Evolutionary conservation across 1,140 invertebrate species (phyloP), one percentile per base, ranked within the genome.

Genomic region (Frieseomelitta varia): DNA sequence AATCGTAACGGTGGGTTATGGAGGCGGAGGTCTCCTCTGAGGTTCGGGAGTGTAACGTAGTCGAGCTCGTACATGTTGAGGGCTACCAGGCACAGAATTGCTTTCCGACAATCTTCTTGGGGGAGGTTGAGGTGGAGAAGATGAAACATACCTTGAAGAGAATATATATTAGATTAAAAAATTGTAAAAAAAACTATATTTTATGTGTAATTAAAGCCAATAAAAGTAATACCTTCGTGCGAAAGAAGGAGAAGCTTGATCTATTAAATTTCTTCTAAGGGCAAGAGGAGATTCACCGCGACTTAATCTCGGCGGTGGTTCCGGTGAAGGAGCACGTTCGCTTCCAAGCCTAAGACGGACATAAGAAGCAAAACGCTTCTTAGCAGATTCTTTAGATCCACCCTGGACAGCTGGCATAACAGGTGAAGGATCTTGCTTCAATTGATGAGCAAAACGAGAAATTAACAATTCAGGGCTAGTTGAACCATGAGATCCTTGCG

Each of bases 1-100:
- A 86, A 82, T 71, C 88, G 69, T 90, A 81, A 84, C 91, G 87
- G 80, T 94, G 88, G 91, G 95, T 95, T 93, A 95, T 94, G 93
- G 92, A 74, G 95, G 95, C 93, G 96, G 96, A 81, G 96, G 95
- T 91, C 96, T 95, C 85, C 97, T 95, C 90, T 97, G 97, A 27
- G 96, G 96, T 93, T 97, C 97, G 15, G 97, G 97, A 10, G 97
- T 97, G 88, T 97, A 97, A 90, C 96, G 96, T 84, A 97, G 95
- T 88, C 96, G 95, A 39, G 96, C 95, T 85, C 96, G 95, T 69
- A 96, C 94, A 88, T 97, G 96, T 88, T 97, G 96, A 53, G 97
- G 97, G 67, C 96, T 97, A 65, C 96, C 96, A 34, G 96, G 96
- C 77, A 97, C 96, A 53, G 96, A 96, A 90, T 91, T 96, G 87